Evolutionary conservation across 2,113 vertebrate genomes (phyloP).

Genomic region (Centropus bengalensis): DNA sequence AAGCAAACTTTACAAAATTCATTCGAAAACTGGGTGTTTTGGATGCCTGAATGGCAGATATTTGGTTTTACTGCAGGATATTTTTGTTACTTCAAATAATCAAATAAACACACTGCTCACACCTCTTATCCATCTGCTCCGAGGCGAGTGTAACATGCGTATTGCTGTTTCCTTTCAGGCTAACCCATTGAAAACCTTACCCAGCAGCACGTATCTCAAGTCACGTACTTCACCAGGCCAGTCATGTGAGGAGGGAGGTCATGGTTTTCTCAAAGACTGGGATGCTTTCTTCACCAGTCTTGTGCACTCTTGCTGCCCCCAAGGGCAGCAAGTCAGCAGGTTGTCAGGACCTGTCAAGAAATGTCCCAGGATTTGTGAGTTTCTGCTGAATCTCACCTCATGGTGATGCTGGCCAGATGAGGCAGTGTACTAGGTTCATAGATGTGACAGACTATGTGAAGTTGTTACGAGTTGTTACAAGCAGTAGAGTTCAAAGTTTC

Average conservation of each 20-base stretch:
- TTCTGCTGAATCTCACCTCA: not conserved
- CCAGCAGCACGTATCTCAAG: not conserved
- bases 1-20: not conserved
- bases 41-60: not conserved
- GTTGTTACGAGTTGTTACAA: not conserved
- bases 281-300: not conserved
- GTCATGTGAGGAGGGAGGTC: fast-evolving
- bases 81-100: not conserved
- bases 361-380: not conserved
- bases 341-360: not conserved
- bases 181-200: not conserved
- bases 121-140: not conserved
- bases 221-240: not conserved
- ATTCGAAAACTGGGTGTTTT: not conserved
- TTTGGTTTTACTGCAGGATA: not conserved
- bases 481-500: not conserved
- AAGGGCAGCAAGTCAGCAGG: not conserved
- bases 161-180: not conserved
- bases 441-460: not conserved
- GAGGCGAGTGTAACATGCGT: fast-evolving
- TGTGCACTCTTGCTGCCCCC: not conserved
- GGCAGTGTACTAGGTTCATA: not conserved
- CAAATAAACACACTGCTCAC: not conserved
- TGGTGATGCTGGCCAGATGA: not conserved
- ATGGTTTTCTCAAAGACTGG: not conserved